Percentiles rank a stretch among this genome's conserved stretches.
Conservation (phyloP, 2,888 invertebrate genomes). For the Sisyra terminalis region DNA sequence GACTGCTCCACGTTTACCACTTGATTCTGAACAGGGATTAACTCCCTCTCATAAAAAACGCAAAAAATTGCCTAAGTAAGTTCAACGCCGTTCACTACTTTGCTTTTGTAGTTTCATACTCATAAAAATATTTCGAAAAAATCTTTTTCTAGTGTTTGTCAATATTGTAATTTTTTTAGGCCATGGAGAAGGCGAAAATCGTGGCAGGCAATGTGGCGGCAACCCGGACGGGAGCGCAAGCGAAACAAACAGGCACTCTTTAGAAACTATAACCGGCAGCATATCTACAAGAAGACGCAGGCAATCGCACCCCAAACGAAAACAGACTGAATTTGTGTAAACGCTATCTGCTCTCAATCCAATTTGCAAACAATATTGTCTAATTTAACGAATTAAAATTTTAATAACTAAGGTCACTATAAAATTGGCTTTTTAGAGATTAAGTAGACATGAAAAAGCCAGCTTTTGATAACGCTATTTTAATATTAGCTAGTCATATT, state of each 20-base stretch:
- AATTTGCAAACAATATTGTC: not conserved
- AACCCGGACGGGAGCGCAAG: slow-evolving; percentile 18
- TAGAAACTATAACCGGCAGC: no score
- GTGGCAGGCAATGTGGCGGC: slow-evolving; percentile 19
- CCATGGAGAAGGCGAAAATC: slow-evolving; percentile 23
- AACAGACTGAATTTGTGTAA: not conserved
- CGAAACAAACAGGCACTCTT: slow-evolving; percentile 8
- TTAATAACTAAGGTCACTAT: no score
- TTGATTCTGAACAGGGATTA: not conserved
- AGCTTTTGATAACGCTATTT: no score
- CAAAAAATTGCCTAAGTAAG: slow-evolving; percentile 29
- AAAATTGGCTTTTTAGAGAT: no score
- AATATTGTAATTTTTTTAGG: slow-evolving; percentile 14
- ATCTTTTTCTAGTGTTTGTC: not conserved
- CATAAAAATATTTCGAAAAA: slow-evolving; percentile 4
- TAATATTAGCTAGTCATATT: no score
- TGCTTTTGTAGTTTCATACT: not conserved
- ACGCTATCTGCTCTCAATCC: not conserved
- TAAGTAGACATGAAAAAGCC: no score
- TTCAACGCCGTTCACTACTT: slow-evolving; percentile 9
- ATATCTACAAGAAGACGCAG: no score
- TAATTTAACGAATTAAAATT: no score
- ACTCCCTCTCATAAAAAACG: slow-evolving; percentile 21
- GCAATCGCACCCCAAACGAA: no score
- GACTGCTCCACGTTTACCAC: slow-evolving; percentile 5